Evolutionary conservation across 2,113 vertebrate species (phyloP).

Genomic region (Scomber colias): DNA sequence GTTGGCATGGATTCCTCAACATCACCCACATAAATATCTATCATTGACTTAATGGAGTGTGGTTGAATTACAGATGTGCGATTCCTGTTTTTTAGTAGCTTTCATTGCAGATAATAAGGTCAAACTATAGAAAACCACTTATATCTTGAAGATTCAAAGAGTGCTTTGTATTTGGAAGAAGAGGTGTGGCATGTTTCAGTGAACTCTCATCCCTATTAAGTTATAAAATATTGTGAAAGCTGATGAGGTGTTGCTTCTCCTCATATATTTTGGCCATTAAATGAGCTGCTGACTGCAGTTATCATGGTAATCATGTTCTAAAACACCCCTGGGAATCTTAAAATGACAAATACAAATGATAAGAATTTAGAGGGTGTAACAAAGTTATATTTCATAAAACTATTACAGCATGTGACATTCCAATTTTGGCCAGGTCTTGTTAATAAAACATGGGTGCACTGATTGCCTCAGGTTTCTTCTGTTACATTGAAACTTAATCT

Average conservation of each 20-base stretch:
- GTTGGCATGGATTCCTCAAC: slow-evolving; percentile 46
- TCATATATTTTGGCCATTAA: slow-evolving; percentile 19
- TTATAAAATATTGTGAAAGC: not conserved
- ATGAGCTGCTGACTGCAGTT: not conserved
- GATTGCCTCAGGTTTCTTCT: slow-evolving; percentile 27
- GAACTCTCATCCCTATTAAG: not conserved
- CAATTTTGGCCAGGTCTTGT: not conserved
- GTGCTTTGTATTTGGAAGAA: not conserved
- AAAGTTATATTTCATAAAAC: slow-evolving; percentile 6
- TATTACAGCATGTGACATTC: slow-evolving; percentile 3
- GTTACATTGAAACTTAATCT: slow-evolving; percentile 28
- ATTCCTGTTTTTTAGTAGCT: not conserved
- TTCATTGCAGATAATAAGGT: not conserved
- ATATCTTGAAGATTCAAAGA: not conserved
- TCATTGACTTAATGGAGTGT: slow-evolving; percentile 14
- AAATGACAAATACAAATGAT: not conserved
- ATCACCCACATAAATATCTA: slow-evolving; percentile 46
- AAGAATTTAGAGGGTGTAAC: not conserved
- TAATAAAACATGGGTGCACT: slow-evolving; percentile 13
- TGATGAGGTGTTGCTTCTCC: not conserved
- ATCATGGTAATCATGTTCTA: not conserved
- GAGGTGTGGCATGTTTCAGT: not conserved
- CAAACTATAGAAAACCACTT: not conserved
- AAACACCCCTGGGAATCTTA: not conserved
- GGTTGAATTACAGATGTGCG: slow-evolving; percentile 27